phyloP scores from a whole-genome alignment of 2,888 invertebrate species.

The Drosophila robusta region DNA sequence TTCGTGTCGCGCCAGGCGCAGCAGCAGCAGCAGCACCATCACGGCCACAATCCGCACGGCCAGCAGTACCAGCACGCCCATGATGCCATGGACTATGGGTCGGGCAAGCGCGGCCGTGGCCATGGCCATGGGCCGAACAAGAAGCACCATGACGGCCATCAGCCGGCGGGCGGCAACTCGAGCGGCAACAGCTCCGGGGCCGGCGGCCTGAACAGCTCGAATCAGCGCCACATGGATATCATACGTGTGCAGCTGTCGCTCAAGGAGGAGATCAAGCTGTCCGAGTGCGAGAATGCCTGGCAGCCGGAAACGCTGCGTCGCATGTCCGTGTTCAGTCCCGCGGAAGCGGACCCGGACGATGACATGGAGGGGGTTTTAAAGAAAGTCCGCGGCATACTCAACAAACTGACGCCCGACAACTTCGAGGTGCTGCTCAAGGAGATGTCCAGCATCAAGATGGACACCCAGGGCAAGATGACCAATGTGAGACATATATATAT shows the following conservation, averaged over 20 bases:
- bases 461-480: constrained; percentile 79
- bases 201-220: constrained; percentile 37
- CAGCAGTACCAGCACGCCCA: constrained; percentile 81
- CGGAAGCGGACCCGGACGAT: constrained; percentile 53
- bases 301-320: constrained; percentile 78
- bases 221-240: constrained; percentile 76
- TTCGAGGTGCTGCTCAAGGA: constrained; percentile 82
- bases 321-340: constrained; percentile 47
- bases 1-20: constrained; percentile 75
- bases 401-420: constrained; percentile 83
- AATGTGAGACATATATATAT: constrained; percentile 61
- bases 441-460: constrained; percentile 80
- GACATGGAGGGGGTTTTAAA: constrained; percentile 80
- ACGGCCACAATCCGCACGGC: constrained; percentile 63
- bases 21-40: constrained; percentile 60
- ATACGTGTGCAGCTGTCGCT: constrained; percentile 82
- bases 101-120: constrained; percentile 72
- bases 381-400: constrained; percentile 83
- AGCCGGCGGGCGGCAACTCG: constrained; percentile 47
- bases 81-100: constrained; percentile 76
- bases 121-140: constrained; percentile 57
- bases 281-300: constrained; percentile 83
- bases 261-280: constrained; percentile 83
- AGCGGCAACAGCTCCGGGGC: constrained; percentile 36
- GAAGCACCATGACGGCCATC: constrained; percentile 73